These are phyloP conservation scores for Drepanosiphum platanoidis DNA, from an alignment of 2,888 invertebrate genomes.

Conservation along the genomic window DNA sequence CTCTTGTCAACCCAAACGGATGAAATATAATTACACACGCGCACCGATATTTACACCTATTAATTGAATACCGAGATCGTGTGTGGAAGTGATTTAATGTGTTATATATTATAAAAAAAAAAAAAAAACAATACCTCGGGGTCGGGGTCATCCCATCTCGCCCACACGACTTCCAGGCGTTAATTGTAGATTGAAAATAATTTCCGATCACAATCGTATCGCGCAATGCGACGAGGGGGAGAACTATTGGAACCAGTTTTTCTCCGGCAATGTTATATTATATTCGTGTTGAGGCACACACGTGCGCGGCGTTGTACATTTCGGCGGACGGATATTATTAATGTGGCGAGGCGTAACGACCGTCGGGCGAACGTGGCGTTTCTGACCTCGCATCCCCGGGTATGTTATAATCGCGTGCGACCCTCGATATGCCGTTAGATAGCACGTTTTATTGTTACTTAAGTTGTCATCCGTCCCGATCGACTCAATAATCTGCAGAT, in stretches of 20 bases:
- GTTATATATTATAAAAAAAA: too few species aligned
- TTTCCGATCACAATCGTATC: slow-evolving; percentile 52
- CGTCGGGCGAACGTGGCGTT: not conserved
- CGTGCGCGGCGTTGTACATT: not conserved
- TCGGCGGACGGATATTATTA: not conserved
- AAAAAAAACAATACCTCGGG: slow-evolving; percentile 42
- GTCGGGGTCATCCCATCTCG: slow-evolving; percentile 45
- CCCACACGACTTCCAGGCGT: slow-evolving; percentile 45
- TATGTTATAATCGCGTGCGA: not conserved
- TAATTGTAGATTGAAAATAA: slow-evolving; percentile 51
- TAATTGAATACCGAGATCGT: slow-evolving; percentile 36
- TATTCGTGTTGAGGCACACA: too few species aligned
- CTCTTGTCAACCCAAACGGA: slow-evolving; percentile 2
- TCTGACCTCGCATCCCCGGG: not conserved
- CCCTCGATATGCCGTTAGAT: not conserved
- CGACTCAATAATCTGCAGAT: not conserved
- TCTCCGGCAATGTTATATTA: not conserved
- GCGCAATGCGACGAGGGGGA: not conserved
- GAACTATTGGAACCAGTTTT: slow-evolving; percentile 40
- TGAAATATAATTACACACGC: slow-evolving; percentile 16
- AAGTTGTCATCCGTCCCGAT: not conserved
- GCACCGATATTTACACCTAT: slow-evolving; percentile 27
- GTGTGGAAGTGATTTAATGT: slow-evolving; percentile 18
- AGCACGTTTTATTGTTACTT: not conserved
- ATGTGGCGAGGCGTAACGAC: not conserved